Percentiles rank a stretch among this genome's conserved stretches.
Conservation (phyloP, 2,113 vertebrate genomes). For the Oophaga pumilio region DNA sequence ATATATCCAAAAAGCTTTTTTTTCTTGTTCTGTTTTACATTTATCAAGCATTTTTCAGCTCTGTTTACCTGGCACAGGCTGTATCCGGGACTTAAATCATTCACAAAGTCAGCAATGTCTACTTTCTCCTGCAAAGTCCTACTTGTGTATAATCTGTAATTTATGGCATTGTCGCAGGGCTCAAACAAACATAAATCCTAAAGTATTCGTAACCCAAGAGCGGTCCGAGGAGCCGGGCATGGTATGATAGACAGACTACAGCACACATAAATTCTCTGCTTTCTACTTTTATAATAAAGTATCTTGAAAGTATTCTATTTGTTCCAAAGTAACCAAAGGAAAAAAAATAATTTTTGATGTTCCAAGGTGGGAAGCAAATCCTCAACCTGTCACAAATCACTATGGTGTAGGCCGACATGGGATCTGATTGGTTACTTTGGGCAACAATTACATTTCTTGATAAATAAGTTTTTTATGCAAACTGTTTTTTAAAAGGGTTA, state of each 20-base stretch:
- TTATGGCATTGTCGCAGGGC: slow-evolving; percentile 5
- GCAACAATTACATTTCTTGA: no score
- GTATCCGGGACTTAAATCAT: not conserved
- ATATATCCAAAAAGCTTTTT: not conserved
- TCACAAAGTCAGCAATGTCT: slow-evolving; percentile 5
- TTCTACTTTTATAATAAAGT: slow-evolving; percentile 6
- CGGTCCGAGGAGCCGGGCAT: not conserved
- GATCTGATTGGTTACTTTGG: no score
- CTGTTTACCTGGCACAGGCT: slow-evolving; percentile 9
- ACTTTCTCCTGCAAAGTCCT: not conserved
- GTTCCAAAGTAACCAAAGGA: not conserved
- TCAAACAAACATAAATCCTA: slow-evolving; percentile 20
- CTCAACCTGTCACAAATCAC: no score
- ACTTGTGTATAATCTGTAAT: slow-evolving; percentile 28
- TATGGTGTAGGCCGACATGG: no score
- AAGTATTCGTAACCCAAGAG: not conserved
- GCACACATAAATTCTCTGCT: not conserved
- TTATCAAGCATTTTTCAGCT: slow-evolving; percentile 18
- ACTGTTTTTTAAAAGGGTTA: no score
- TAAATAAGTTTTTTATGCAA: no score
- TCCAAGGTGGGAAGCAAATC: no score
- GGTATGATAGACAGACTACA: slow-evolving; percentile 29
- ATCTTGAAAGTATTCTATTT: slow-evolving; percentile 2
- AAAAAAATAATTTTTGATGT: not conserved
- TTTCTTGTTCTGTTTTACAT: not conserved